These are phyloP conservation scores for Leptodactylus fuscus DNA, from an alignment of 2,113 vertebrate genomes.

Conservation along the genomic window DNA sequence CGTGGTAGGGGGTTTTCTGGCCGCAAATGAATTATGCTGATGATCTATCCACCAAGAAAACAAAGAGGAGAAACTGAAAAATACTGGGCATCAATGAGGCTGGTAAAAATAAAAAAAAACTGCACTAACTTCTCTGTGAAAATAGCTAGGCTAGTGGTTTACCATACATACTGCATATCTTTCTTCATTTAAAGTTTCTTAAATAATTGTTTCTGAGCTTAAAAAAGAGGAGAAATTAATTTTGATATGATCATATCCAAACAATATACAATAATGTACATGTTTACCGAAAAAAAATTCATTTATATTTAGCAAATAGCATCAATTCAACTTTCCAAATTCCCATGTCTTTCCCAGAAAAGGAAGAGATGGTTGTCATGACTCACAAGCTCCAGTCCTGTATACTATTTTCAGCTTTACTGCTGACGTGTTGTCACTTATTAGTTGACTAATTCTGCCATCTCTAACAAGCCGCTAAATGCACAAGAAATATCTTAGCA, in stretches of 20 bases:
- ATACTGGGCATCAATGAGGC: no score
- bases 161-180: no score
- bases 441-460: conserved; percentile 27
- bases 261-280: neutral
- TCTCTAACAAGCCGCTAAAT: neutral
- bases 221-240: neutral
- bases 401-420: conserved; percentile 42
- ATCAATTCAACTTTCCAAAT: neutral
- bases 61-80: no score
- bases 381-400: conserved; percentile 28
- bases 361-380: neutral
- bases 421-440: conserved; percentile 32
- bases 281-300: neutral
- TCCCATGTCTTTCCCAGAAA: neutral
- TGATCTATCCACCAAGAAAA: no score
- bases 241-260: neutral
- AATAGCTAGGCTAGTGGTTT: no score
- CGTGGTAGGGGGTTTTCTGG: no score
- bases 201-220: no score
- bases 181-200: no score
- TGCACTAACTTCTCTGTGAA: no score
- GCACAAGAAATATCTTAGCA: neutral
- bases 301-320: neutral
- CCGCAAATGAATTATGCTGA: no score
- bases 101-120: no score